phyloP scores from a whole-genome alignment of 2,888 invertebrate genomes.

The Teleogryllus oceanicus region DNA sequence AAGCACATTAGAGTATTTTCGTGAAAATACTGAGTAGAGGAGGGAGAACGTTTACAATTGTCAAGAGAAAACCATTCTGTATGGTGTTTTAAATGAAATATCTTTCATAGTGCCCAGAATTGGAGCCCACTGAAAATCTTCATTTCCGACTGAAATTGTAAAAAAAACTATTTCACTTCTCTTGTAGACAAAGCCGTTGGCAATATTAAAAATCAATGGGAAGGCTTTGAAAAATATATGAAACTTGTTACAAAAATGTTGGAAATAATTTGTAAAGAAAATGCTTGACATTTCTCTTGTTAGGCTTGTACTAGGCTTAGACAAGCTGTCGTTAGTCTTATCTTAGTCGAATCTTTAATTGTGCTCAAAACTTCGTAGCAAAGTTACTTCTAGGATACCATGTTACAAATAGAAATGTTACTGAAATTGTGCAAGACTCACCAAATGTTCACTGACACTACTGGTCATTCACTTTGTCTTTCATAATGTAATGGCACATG shows the following conservation, averaged over 20 bases:
- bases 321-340: background rate
- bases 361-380: slow-evolving; percentile 9
- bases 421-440: slow-evolving; percentile 10
- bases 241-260: slow-evolving; percentile 1
- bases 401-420: background rate
- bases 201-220: background rate
- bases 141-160: background rate
- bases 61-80: background rate
- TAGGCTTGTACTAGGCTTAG: slow-evolving; percentile 7
- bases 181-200: background rate
- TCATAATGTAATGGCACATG: slow-evolving; percentile 5
- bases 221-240: background rate
- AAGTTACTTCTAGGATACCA: slow-evolving; percentile 6
- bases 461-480: background rate
- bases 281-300: slow-evolving; percentile 18
- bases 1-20: no score
- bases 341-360: background rate
- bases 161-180: background rate
- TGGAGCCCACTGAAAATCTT: background rate
- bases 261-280: background rate
- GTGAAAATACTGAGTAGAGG: no score
- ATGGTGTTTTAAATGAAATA: slow-evolving; percentile 7
- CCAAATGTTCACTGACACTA: slow-evolving; percentile 2
- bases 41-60: no score
- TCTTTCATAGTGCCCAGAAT: background rate